These are phyloP conservation scores for Myrmecophaga tridactyla DNA, from an alignment of 2,113 vertebrate species.

Conservation along the genomic window DNA sequence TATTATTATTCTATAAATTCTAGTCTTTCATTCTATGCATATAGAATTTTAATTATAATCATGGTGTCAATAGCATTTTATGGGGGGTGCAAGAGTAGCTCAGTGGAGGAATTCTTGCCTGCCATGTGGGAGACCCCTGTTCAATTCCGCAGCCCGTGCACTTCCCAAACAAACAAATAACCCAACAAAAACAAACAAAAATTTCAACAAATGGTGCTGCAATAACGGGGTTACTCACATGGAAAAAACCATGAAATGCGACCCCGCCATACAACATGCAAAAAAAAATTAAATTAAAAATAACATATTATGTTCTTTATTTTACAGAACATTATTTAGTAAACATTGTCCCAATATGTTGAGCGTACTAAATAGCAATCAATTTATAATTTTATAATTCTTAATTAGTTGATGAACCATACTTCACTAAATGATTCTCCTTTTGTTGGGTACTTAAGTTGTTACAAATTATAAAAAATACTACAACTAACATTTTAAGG, in stretches of 20 bases:
- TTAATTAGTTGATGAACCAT: not conserved
- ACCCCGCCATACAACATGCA: too few relatives aligned
- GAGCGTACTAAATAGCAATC: not conserved
- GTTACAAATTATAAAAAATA: constrained; percentile 10
- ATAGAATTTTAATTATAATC: not conserved
- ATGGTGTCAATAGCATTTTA: not conserved
- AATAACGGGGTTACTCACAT: too few relatives aligned
- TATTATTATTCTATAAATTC: not conserved
- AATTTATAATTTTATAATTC: constrained; percentile 9
- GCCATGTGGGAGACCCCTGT: too few relatives aligned
- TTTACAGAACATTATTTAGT: constrained; percentile 31
- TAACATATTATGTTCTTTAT: not conserved
- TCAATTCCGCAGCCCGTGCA: too few relatives aligned
- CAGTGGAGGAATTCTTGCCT: too few relatives aligned
- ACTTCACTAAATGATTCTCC: constrained; percentile 19
- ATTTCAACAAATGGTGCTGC: too few relatives aligned
- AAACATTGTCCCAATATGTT: not conserved
- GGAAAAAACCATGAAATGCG: too few relatives aligned
- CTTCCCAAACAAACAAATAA: too few relatives aligned
- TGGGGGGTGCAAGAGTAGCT: too few relatives aligned
- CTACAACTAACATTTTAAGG: constrained; percentile 15
- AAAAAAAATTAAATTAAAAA: too few relatives aligned
- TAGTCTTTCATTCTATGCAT: not conserved
- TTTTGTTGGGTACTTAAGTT: not conserved
- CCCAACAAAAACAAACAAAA: too few relatives aligned